phyloP scores from a whole-genome alignment of 2,113 vertebrate species.

The Cavia porcellus region DNA sequence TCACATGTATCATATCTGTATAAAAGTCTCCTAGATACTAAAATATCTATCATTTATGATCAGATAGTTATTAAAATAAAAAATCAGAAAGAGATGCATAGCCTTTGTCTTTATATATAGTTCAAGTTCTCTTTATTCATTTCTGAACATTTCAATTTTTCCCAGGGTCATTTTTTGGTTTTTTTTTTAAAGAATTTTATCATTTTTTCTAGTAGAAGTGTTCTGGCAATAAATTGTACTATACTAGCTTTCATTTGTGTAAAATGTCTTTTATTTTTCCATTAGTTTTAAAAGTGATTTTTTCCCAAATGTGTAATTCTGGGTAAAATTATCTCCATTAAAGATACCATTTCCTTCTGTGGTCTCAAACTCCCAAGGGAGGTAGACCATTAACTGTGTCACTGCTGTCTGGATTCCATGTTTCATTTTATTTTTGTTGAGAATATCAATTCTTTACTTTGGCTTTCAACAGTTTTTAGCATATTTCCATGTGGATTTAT shows the following conservation, averaged over 20 bases:
- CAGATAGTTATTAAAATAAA: background rate
- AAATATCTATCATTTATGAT: background rate
- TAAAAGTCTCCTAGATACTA: background rate
- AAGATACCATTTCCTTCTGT: background rate
- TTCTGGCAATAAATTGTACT: background rate
- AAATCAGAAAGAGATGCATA: background rate
- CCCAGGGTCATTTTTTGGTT: background rate
- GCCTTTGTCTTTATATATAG: background rate
- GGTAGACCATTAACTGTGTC: background rate
- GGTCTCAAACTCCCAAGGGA: background rate
- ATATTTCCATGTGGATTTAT: background rate
- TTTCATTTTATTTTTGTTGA: background rate
- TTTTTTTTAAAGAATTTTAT: background rate
- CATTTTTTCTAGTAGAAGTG: background rate
- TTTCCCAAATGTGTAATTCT: background rate
- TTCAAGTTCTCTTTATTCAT: background rate
- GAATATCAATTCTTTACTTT: background rate
- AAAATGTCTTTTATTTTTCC: background rate
- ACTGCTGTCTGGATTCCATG: background rate
- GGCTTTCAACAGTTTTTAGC: background rate
- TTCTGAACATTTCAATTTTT: background rate
- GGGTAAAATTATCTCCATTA: background rate
- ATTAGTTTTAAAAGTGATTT: background rate
- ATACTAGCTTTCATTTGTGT: background rate
- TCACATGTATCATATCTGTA: background rate